These are phyloP conservation scores for Strigamia transsilvanica DNA, from an alignment of 2,888 invertebrate genomes.

Conservation along the genomic window DNA sequence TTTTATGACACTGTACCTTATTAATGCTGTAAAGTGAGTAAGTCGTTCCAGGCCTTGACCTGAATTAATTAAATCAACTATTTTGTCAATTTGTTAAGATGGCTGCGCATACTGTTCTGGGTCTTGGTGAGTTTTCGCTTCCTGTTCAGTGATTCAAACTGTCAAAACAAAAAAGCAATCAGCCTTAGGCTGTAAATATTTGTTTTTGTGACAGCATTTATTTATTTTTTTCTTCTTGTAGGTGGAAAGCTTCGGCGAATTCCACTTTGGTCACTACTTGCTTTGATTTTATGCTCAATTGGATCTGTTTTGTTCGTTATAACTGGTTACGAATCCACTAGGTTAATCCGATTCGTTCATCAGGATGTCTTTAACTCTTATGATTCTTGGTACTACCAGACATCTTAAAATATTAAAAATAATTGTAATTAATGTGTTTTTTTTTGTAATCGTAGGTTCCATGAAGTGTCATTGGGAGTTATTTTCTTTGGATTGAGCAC, in stretches of 20 bases:
- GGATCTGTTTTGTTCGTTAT: slow-evolving; percentile 8
- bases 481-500: slow-evolving; percentile 33
- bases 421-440: neutral
- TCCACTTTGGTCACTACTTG: slow-evolving; percentile 17
- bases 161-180: slow-evolving; percentile 1
- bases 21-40: neutral
- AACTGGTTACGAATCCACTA: slow-evolving; percentile 9
- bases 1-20: neutral
- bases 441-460: neutral
- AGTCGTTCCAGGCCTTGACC: slow-evolving; percentile 24
- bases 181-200: slow-evolving; percentile 25
- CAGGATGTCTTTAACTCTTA: slow-evolving; percentile 15
- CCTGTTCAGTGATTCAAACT: slow-evolving; percentile 15
- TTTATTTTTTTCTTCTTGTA: slow-evolving; percentile 16
- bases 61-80: slow-evolving; percentile 42
- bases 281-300: slow-evolving; percentile 1
- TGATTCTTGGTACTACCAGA: neutral
- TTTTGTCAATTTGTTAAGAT: neutral
- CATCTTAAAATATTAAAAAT: neutral
- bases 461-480: neutral
- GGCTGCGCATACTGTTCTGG: slow-evolving; percentile 41
- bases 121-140: slow-evolving; percentile 17
- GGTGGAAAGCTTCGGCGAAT: neutral
- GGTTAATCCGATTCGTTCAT: neutral
- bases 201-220: neutral